Evolutionary conservation across 2,113 vertebrate genomes (phyloP), one percentile per base, ranked within the genome.

Genomic region (Apus apus): DNA sequence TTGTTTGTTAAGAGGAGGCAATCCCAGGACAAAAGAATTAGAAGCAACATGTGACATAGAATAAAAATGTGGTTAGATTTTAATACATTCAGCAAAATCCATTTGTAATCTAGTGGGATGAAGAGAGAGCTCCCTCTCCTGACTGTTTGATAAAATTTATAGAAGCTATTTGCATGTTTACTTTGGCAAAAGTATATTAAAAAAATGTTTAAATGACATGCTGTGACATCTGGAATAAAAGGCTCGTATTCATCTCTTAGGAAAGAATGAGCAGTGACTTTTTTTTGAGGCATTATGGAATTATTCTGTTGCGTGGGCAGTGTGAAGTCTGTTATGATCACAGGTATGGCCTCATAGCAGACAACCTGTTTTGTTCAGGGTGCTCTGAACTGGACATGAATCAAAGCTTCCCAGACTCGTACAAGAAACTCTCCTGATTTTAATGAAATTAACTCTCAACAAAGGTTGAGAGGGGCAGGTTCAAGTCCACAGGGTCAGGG

Each of bases 61-160:
- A 80, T 38, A 51, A 89, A 89, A 85, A 51, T 62, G 66, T 54
- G 26, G 50, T 85, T 89, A 81, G 45, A 57, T 94, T 90, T 94
- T 70, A 84, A 22, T 82, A 72, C 72, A 1, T 92, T 95, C 77
- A 83, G 89, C 45, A 85, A 90, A 88, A 88, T 48, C 79, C 53
- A n/a, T 70, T 94, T 19, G 27, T 71, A 73, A 40, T 46, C 25
- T 40, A 62, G n/a, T 86, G 94, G 79, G 82, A 96, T 94, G 95
- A 97, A 97, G 91, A 66, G 76, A 97, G 87, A 98, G 98, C 98
- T 97, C 98, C 98, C 97, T 97, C 98, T 98, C 93, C 98, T 98
- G 98, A 97, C 89, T 92, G 82, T 18, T 88, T 96, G 73, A 36
- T 64, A 96, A 77, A 96, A 98, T 94, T 94, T 76, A 48, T 72